Percentiles rank a stretch among this genome's conserved stretches.
These are phyloP conservation scores for Daboia siamensis DNA, from an alignment of 2,113 vertebrate genomes.

Conservation along the genomic window DNA sequence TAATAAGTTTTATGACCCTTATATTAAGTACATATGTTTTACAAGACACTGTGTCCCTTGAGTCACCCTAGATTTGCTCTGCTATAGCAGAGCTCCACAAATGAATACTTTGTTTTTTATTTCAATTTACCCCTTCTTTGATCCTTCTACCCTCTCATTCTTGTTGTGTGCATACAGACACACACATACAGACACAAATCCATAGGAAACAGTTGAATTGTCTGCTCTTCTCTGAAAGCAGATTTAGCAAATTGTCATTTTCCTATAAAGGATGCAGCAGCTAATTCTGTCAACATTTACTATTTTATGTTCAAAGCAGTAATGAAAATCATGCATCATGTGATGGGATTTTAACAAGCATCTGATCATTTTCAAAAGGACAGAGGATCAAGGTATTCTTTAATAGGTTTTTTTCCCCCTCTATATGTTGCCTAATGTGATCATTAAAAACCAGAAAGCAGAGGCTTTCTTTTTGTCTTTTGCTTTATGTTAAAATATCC, in stretches of 20 bases:
- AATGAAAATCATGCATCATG: slow-evolving; percentile 11
- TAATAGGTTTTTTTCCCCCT: not conserved
- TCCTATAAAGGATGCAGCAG: slow-evolving; percentile 27
- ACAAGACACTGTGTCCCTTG: slow-evolving; percentile 92
- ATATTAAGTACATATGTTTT: slow-evolving; percentile 99
- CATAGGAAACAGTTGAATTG: slow-evolving; percentile 36
- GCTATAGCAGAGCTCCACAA: slow-evolving; percentile 71
- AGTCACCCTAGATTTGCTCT: slow-evolving; percentile 86
- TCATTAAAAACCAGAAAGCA: slow-evolving; percentile 36
- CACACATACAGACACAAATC: slow-evolving; percentile 25
- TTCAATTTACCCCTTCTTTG: slow-evolving; percentile 65
- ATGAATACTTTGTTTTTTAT: slow-evolving; percentile 75
- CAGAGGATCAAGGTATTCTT: slow-evolving; percentile 12
- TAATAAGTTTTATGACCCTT: slow-evolving; percentile 95
- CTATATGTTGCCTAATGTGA: not conserved
- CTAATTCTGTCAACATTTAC: slow-evolving; percentile 16
- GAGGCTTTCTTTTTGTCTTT: not conserved
- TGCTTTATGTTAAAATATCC: not conserved
- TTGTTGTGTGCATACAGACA: slow-evolving; percentile 21
- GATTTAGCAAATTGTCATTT: slow-evolving; percentile 45
- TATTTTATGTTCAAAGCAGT: slow-evolving; percentile 30
- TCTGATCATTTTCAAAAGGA: slow-evolving; percentile 20
- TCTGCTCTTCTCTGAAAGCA: slow-evolving; percentile 46
- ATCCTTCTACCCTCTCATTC: slow-evolving; percentile 63
- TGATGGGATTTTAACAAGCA: slow-evolving; percentile 23